Conservation (phyloP, 2,113 vertebrate genomes). For the Notechis scutatus region DNA sequence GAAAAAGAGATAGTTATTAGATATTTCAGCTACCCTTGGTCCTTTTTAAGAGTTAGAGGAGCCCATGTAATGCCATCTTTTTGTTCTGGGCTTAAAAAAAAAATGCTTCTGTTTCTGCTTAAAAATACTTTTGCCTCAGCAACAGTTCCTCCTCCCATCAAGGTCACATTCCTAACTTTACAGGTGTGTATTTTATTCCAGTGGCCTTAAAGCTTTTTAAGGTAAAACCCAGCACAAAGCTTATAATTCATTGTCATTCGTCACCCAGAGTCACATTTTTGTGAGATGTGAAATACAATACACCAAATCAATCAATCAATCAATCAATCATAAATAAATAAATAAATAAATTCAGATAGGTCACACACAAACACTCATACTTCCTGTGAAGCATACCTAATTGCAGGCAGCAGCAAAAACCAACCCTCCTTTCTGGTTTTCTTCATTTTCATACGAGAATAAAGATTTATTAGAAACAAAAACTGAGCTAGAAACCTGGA, state of each 20-base stretch:
- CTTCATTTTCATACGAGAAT: neutral
- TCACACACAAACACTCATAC: neutral
- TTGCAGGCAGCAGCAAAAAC: neutral
- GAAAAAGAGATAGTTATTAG: neutral
- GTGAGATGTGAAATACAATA: neutral
- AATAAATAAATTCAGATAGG: neutral
- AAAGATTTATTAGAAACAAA: neutral
- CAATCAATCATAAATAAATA: neutral
- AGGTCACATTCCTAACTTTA: neutral
- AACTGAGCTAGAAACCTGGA: neutral
- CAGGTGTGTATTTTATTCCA: no score
- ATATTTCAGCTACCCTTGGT: neutral
- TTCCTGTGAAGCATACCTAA: neutral
- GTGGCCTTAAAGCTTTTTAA: neutral
- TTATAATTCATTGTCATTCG: neutral
- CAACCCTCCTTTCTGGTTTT: neutral
- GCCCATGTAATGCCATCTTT: neutral
- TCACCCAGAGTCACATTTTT: neutral
- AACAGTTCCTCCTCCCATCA: neutral
- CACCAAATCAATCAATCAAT: neutral
- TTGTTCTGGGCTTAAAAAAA: neutral
- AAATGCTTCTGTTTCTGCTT: neutral
- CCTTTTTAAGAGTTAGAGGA: neutral
- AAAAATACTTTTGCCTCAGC: neutral
- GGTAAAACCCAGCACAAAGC: neutral